These are phyloP conservation scores for Rousettus madagascariensis DNA, from an alignment of 2,797 vertebrate genomes.

Conservation along the genomic window DNA sequence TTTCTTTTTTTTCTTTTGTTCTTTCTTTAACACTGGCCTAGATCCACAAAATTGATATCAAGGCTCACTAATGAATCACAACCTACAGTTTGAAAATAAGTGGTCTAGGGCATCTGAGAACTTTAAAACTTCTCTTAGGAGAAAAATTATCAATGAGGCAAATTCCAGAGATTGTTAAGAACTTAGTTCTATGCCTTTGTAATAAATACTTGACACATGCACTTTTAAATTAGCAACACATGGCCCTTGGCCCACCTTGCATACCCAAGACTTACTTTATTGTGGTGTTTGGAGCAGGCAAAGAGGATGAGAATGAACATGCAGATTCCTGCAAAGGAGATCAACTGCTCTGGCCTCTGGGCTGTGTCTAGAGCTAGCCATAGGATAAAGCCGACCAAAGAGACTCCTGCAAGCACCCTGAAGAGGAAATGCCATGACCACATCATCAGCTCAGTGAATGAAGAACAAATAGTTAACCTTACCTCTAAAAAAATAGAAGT, in stretches of 20 bases:
- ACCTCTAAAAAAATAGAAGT: background rate
- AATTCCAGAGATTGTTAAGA: background rate
- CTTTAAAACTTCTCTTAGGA: background rate
- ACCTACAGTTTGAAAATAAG: slow-evolving; percentile 7
- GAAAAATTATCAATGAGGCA: background rate
- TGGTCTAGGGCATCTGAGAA: background rate
- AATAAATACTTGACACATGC: background rate
- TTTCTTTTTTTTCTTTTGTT: background rate
- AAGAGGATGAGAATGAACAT: slow-evolving; percentile 91
- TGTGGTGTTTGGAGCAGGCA: slow-evolving; percentile 90
- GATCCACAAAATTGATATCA: background rate
- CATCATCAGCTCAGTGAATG: background rate
- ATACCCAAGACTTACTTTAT: slow-evolving; percentile 85
- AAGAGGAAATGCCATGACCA: slow-evolving; percentile 55
- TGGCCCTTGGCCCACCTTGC: background rate
- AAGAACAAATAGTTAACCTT: background rate
- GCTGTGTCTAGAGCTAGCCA: slow-evolving; percentile 93
- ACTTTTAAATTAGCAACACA: background rate
- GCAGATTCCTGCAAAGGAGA: slow-evolving; percentile 92
- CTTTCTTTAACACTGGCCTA: slow-evolving; percentile 24
- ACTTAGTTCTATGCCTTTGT: slow-evolving; percentile 1
- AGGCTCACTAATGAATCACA: background rate
- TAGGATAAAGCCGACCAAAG: slow-evolving; percentile 85
- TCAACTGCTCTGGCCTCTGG: slow-evolving; percentile 89
- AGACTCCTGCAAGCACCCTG: slow-evolving; percentile 88